A percentile compares a stretch with the other conserved stretches of the same genome.
Conservation (phyloP, 2,113 vertebrate genomes). For the Pluvialis apricaria region DNA sequence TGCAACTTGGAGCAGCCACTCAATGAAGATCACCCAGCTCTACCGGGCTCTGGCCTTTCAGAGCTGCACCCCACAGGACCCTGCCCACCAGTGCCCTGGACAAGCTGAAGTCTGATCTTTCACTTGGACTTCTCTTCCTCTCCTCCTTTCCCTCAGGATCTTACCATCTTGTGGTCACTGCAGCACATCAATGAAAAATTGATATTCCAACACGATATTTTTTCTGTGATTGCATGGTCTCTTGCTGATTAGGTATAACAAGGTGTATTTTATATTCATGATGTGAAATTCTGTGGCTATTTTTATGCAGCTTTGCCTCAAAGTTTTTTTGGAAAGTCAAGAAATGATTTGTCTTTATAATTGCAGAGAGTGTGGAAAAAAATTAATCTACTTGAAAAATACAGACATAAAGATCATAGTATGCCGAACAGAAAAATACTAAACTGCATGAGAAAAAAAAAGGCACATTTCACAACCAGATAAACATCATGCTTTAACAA, state of each 20-base stretch:
- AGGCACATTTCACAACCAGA: background rate
- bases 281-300: background rate
- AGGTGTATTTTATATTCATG: background rate
- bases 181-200: background rate
- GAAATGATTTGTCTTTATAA: background rate
- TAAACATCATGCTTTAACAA: background rate
- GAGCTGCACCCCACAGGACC: background rate
- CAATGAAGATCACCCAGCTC: background rate
- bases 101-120: background rate
- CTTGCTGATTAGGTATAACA: background rate
- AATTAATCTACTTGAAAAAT: background rate
- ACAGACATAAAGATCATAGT: background rate
- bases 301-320: background rate
- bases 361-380: background rate
- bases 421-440: background rate
- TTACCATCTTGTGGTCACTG: background rate
- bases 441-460: background rate
- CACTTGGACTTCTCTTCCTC: background rate
- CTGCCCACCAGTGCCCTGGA: background rate
- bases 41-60: background rate
- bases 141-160: background rate
- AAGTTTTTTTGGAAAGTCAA: background rate
- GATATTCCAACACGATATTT: background rate
- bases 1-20: background rate
- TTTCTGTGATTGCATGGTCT: background rate